Percentiles rank a stretch among this genome's conserved stretches.
Evolutionary conservation across 2,888 invertebrate species (phyloP).

Genomic region (Sphecodes monilicornis): DNA sequence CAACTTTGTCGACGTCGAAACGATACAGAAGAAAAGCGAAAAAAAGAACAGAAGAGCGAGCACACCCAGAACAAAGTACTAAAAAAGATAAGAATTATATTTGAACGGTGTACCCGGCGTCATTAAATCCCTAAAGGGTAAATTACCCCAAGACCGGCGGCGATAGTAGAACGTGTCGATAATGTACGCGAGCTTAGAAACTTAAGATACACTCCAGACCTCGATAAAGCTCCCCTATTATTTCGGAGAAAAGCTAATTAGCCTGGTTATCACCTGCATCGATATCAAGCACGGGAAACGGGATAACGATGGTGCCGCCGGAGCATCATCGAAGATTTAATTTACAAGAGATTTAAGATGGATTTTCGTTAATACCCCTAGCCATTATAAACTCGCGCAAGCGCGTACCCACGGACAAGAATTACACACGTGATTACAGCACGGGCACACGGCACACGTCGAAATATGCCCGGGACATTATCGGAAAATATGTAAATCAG

Average conservation of each 20-base stretch:
- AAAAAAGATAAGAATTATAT: not conserved
- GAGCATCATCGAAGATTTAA: conserved; percentile 34
- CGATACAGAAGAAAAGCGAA: not conserved
- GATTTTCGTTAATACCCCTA: conserved; percentile 44
- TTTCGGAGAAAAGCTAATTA: conserved; percentile 30
- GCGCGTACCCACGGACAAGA: conserved; percentile 35
- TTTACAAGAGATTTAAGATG: conserved; percentile 51
- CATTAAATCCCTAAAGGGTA: conserved; percentile 4
- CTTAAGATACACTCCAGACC: conserved; percentile 36
- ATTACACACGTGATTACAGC: conserved; percentile 68
- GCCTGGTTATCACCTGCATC: conserved; percentile 23
- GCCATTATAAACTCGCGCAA: conserved; percentile 35
- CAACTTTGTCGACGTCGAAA: not conserved
- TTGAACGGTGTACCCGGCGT: not conserved
- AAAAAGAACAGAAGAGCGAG: not conserved
- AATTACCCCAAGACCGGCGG: conserved; percentile 3
- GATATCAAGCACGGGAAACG: not conserved
- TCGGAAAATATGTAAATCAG: conserved; percentile 71
- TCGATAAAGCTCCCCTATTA: conserved; percentile 37
- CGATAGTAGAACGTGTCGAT: conserved; percentile 18
- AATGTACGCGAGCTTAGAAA: conserved; percentile 19
- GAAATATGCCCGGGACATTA: conserved; percentile 65
- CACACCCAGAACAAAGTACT: not conserved
- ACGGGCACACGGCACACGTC: conserved; percentile 32
- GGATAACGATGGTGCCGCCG: conserved; percentile 2